A percentile compares a stretch with the other conserved stretches of the same genome.
Conservation (phyloP, 2,888 invertebrate genomes). For the Biston stratarius region DNA sequence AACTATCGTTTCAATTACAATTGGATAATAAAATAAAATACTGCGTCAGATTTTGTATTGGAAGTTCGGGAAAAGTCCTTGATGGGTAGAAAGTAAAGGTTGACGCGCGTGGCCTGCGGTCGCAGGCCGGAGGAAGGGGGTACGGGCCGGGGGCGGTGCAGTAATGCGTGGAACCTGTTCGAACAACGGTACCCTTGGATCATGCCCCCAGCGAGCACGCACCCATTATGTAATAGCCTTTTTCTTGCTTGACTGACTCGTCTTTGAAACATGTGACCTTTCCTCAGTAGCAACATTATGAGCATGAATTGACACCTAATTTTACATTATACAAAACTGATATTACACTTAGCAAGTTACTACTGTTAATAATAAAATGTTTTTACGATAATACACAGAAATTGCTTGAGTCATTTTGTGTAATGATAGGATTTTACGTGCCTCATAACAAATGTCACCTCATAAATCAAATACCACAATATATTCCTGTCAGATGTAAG, state of each 20-base stretch:
- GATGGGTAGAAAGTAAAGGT: conserved; percentile 84
- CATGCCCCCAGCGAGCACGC: conserved; percentile 74
- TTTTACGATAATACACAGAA: too few species aligned
- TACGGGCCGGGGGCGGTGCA: conserved; percentile 46
- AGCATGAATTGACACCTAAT: background rate
- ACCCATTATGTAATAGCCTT: conserved; percentile 83
- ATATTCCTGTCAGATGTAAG: too few species aligned
- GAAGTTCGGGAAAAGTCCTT: conserved; percentile 75
- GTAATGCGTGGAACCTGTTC: conserved; percentile 79
- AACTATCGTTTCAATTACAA: conserved; percentile 3
- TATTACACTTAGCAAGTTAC: background rate
- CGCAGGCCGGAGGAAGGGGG: conserved; percentile 41
- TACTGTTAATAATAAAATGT: too few species aligned
- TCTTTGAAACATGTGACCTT: conserved; percentile 36
- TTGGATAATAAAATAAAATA: background rate
- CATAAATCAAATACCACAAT: too few species aligned
- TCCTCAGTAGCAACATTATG: conserved; percentile 9
- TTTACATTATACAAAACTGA: background rate
- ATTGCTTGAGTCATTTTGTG: too few species aligned
- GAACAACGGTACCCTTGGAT: conserved; percentile 78
- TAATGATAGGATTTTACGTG: too few species aligned
- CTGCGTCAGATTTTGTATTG: conserved; percentile 37
- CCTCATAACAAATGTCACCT: too few species aligned
- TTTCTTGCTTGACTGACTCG: conserved; percentile 72
- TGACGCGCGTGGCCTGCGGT: conserved; percentile 57